A percentile compares a stretch with the other conserved stretches of the same genome.
Conservation (phyloP, 1,140 invertebrate genomes). For the Drosophila athabasca region DNA sequence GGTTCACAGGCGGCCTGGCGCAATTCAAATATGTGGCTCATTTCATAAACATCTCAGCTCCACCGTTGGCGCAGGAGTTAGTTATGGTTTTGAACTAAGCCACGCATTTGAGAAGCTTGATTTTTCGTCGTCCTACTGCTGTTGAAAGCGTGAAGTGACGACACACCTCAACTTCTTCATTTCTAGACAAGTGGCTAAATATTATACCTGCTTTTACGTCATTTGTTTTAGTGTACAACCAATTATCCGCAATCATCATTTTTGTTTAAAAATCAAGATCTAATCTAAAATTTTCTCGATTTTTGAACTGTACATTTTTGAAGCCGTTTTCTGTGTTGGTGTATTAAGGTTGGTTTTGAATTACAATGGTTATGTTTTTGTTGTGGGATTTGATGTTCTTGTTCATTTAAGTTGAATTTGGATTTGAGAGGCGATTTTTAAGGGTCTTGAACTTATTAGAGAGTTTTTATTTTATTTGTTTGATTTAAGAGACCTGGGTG, state of each 20-base stretch:
- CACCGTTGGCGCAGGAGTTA: not conserved
- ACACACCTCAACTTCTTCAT: no score
- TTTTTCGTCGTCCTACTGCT: slow-evolving; percentile 4
- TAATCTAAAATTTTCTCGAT: slow-evolving; percentile 61
- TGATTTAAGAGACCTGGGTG: slow-evolving; percentile 26
- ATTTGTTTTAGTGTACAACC: slow-evolving; percentile 78
- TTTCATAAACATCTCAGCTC: slow-evolving; percentile 18
- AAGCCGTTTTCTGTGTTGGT: not conserved
- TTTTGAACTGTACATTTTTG: slow-evolving; percentile 46
- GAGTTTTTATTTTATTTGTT: slow-evolving; percentile 20
- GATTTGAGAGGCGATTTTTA: slow-evolving; percentile 19
- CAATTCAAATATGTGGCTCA: slow-evolving; percentile 52
- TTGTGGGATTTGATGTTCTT: slow-evolving; percentile 7
- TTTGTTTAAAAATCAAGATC: slow-evolving; percentile 82
- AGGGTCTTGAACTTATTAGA: slow-evolving; percentile 25
- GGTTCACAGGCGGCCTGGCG: no score
- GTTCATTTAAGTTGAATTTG: slow-evolving; percentile 29
- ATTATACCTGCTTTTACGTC: slow-evolving; percentile 6
- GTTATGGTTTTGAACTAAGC: slow-evolving; percentile 33
- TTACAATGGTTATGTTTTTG: slow-evolving; percentile 20
- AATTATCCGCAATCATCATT: slow-evolving; percentile 84
- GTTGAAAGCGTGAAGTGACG: not conserved
- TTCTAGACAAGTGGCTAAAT: not conserved
- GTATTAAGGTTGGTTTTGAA: not conserved
- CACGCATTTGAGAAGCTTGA: slow-evolving; percentile 35